These are phyloP conservation scores for Ptilorrhoa leucosticta DNA, from an alignment of 2,113 vertebrate species.

Conservation along the genomic window DNA sequence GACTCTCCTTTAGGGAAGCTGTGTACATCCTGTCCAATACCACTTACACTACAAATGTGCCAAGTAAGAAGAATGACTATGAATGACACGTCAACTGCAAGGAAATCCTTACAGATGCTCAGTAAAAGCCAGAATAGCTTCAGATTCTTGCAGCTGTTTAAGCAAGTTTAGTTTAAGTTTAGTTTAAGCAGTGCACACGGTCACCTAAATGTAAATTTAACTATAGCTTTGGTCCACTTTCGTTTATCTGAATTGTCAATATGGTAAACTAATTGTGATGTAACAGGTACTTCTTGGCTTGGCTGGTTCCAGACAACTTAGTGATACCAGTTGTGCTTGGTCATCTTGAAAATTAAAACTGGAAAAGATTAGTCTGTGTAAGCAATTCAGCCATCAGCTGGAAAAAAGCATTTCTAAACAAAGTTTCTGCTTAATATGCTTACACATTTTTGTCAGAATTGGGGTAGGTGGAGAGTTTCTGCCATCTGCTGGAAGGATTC, in stretches of 20 bases:
- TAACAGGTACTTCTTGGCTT: background rate
- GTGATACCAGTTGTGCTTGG: background rate
- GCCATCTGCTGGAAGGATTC: constrained; percentile 57
- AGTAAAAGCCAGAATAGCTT: background rate
- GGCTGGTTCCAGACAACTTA: background rate
- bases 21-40: background rate
- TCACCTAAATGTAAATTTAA: background rate
- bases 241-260: background rate
- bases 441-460: background rate
- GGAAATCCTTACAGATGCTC: background rate
- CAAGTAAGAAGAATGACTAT: background rate
- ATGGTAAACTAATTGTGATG: background rate
- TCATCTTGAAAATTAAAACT: background rate
- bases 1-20: background rate
- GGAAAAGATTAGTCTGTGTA: background rate
- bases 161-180: background rate
- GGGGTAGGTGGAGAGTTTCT: constrained; percentile 9
- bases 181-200: background rate
- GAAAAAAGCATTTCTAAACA: background rate
- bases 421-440: background rate
- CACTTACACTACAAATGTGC: background rate
- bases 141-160: background rate
- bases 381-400: background rate
- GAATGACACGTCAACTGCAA: background rate
- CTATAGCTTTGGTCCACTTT: background rate